Percentiles rank a stretch among this genome's conserved stretches.
Evolutionary conservation across 1,140 invertebrate species (phyloP).

Genomic region (Batillaria attramentaria): DNA sequence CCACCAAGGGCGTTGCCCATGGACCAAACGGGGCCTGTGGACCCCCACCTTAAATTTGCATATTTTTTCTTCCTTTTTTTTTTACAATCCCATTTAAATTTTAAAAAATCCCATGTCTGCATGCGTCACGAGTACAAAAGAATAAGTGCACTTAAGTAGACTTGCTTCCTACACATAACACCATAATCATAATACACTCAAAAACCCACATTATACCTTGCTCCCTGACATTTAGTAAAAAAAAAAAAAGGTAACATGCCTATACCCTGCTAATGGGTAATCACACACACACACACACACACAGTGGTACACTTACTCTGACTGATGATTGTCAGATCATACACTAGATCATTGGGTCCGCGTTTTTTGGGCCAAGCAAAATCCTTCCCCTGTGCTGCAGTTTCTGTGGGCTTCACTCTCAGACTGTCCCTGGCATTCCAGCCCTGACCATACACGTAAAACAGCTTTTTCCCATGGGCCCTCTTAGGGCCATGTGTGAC

Average conservation of each 20-base stretch:
- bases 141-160: no score
- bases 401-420: constrained; percentile 45
- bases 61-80: no score
- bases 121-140: no score
- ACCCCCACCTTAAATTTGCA: no score
- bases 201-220: background rate
- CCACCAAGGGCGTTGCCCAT: no score
- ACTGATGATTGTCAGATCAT: constrained; percentile 47
- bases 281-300: no score
- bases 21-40: no score
- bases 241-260: background rate
- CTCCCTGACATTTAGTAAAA: background rate
- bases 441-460: constrained; percentile 62
- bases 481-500: constrained; percentile 58
- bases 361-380: constrained; percentile 57
- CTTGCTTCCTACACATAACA: no score
- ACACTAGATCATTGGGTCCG: constrained; percentile 58
- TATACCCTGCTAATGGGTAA: no score
- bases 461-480: constrained; percentile 61
- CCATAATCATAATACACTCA: no score
- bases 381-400: constrained; percentile 51
- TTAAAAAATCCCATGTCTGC: no score
- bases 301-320: constrained; percentile 16
- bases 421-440: constrained; percentile 55
- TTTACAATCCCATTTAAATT: no score